Conservation (phyloP, 53 echinoderm and acorn worm genomes). For the Mesocentrotus franciscanus region DNA sequence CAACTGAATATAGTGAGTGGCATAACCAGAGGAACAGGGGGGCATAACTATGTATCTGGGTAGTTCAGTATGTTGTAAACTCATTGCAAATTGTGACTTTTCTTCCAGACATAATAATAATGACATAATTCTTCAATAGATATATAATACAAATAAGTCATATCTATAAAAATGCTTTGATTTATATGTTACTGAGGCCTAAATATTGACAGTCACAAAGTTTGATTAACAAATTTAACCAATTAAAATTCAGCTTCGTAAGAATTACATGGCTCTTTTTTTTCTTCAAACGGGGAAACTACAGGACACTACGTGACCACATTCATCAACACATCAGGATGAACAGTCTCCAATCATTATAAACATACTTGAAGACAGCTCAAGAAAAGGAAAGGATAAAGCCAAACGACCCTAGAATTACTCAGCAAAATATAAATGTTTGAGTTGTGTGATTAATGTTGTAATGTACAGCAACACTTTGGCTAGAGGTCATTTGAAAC, state of each 20-base stretch:
- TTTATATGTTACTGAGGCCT: too few relatives aligned
- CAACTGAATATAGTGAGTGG: too few relatives aligned
- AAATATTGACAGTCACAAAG: too few relatives aligned
- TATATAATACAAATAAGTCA: too few relatives aligned
- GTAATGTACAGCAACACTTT: background rate
- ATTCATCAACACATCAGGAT: background rate
- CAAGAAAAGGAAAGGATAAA: background rate
- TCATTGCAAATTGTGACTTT: too few relatives aligned
- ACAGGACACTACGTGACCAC: background rate
- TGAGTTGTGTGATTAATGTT: background rate
- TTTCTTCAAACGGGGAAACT: background rate
- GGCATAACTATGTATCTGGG: too few relatives aligned
- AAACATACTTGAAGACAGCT: background rate
- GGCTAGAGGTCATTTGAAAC: background rate
- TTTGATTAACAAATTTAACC: background rate
- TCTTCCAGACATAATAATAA: too few relatives aligned
- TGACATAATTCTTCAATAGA: too few relatives aligned
- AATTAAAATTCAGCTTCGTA: background rate
- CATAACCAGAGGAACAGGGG: too few relatives aligned
- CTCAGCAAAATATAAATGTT: background rate
- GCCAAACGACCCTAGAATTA: background rate
- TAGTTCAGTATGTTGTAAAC: too few relatives aligned
- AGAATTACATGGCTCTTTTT: background rate
- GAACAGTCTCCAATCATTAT: background rate
- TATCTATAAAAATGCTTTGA: too few relatives aligned